These are phyloP conservation scores for Epirrhoe alternata DNA, from an alignment of 2,888 invertebrate species.

Conservation along the genomic window DNA sequence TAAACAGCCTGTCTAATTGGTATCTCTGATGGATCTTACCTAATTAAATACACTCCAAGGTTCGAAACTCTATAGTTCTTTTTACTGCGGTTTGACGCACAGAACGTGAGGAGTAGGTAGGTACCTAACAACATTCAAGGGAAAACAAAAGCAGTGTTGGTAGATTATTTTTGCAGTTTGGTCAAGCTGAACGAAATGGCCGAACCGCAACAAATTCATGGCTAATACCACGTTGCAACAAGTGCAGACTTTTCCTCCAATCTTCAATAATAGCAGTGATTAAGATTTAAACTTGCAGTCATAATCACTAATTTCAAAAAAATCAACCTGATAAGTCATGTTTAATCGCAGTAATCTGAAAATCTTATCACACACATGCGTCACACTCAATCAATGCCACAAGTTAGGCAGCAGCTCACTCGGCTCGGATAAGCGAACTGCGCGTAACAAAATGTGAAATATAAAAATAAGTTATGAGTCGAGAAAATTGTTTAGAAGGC, in stretches of 20 bases:
- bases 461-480: constrained; percentile 67
- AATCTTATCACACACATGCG: constrained; percentile 73
- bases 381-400: constrained; percentile 83
- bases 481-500: constrained; percentile 61
- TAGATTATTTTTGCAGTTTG: not conserved
- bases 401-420: constrained; percentile 64
- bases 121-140: not conserved
- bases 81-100: too few relatives aligned
- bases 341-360: constrained; percentile 63
- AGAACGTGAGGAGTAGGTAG: too few relatives aligned
- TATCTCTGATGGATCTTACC: not conserved
- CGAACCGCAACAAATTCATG: constrained; percentile 9
- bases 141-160: constrained; percentile 4
- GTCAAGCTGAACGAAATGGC: constrained; percentile 26
- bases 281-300: constrained; percentile 28
- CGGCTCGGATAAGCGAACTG: constrained; percentile 58
- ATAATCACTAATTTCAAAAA: constrained; percentile 45
- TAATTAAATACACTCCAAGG: not conserved
- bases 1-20: not conserved
- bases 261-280: constrained; percentile 10
- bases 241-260: constrained; percentile 2
- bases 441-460: constrained; percentile 61
- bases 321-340: constrained; percentile 57
- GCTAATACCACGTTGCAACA: constrained; percentile 20
- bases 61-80: not conserved